phyloP scores from a whole-genome alignment of 2,113 vertebrate species.

The Alligator mississippiensis region DNA sequence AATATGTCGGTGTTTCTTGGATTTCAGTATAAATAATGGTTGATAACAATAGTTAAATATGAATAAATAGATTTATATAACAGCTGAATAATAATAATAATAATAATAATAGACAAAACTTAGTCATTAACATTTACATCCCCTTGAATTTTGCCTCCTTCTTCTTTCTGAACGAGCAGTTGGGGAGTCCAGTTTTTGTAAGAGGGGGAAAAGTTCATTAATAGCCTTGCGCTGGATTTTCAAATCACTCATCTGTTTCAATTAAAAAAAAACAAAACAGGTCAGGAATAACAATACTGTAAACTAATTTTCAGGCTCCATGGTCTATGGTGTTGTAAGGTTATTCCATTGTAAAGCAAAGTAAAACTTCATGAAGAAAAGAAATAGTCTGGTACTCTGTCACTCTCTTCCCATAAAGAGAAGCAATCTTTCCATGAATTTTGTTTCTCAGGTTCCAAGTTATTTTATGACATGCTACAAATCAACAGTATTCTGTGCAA shows the following conservation, averaged over 20 bases:
- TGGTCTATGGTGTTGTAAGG: neutral
- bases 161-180: slow-evolving; percentile 49
- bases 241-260: slow-evolving; percentile 70
- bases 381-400: neutral
- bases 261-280: neutral
- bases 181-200: slow-evolving; percentile 34
- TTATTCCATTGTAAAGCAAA: neutral
- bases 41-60: slow-evolving; percentile 79
- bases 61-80: slow-evolving; percentile 81
- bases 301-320: neutral
- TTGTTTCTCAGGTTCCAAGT: neutral
- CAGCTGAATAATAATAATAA: slow-evolving; percentile 30
- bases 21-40: slow-evolving; percentile 78
- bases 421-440: neutral
- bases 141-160: slow-evolving; percentile 63
- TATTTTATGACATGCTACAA: neutral
- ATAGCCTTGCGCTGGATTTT: slow-evolving; percentile 77
- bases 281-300: neutral
- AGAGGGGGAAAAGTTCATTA: slow-evolving; percentile 65
- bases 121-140: slow-evolving; percentile 33
- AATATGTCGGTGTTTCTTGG: slow-evolving; percentile 68
- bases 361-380: neutral
- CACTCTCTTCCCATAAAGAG: neutral
- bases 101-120: neutral
- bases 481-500: neutral